Base-by-base conservation (phyloP, 1,140 invertebrate genomes). In the Alviniconcha marisindica region DNA sequence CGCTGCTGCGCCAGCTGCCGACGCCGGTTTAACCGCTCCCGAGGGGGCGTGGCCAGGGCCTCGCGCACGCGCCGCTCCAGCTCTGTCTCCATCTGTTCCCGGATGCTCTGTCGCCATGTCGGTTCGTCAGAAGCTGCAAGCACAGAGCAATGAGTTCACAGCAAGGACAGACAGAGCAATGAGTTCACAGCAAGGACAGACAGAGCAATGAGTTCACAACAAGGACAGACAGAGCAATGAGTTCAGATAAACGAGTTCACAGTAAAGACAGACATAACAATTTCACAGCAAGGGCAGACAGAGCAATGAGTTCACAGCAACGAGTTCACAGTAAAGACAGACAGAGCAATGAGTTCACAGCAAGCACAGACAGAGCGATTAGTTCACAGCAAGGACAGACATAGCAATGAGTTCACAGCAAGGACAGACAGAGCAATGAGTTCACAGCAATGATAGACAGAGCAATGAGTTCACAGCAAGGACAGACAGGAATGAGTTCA, bases 31-130 rank as follows among this genome's bases (percentile, higher is more conserved):
- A 86, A 84, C 18, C 87, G 74, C 63, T 91, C 91, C 14, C 90
- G 84, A 3, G 92, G 91, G 7, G 92, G 92, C n/a, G 92, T 92
- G 60, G 92, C 90, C 76, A 93, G 82, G 0, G 91, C 91, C 51
- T 92, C 92, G 12, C 91, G 82, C 4, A 93, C 92, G 54, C 91
- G 73, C 82, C 87, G 82, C 44, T 89, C 87, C 24, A 93, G 82
- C 66, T 92, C 91, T 24, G 87, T 87, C 82, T 93, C 91, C 88
- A 93, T 91, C 83, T 92, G 89, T 56, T 88, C 77, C 14, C 89
- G 82, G 54, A 93, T 90, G 28, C 83, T 74, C 77, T 91, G 88
- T 74, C 88, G 83, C 91, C 91, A 92, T 88, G 79, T 83, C 63
- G 87, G 84, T 56, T 90, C 89, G 69, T 90, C 91, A 44, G 84